Percentiles rank a stretch among this genome's conserved stretches.
Conservation (phyloP, 1,140 invertebrate genomes). For the Leptoteleia sp. region DNA sequence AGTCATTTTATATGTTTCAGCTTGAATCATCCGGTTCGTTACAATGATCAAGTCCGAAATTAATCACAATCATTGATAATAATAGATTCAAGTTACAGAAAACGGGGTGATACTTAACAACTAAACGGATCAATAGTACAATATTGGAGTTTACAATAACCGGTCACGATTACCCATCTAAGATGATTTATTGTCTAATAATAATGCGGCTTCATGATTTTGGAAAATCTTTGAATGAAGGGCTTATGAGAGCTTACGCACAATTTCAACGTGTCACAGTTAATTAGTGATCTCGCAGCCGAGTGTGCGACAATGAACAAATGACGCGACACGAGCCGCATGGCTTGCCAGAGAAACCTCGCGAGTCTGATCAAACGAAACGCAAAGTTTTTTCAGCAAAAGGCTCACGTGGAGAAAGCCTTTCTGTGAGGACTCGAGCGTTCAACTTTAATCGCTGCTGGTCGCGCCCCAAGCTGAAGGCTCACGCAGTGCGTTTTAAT, state of each 20-base stretch:
- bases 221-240: slow-evolving; percentile 1
- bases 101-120: slow-evolving; percentile 15
- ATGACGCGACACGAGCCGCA: slow-evolving; percentile 82
- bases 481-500: slow-evolving; percentile 77
- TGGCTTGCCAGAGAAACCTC: slow-evolving; percentile 81
- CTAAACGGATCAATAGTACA: slow-evolving; percentile 15
- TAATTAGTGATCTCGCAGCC: slow-evolving; percentile 77
- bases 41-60: too few relatives aligned
- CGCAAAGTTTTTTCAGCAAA: slow-evolving; percentile 79
- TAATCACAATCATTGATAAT: too few relatives aligned
- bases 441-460: slow-evolving; percentile 75
- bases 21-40: too few relatives aligned
- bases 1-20: too few relatives aligned
- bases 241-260: too few relatives aligned
- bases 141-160: slow-evolving; percentile 12
- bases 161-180: not conserved
- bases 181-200: not conserved
- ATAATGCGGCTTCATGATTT: slow-evolving; percentile 7
- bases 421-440: slow-evolving; percentile 82
- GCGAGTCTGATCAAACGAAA: slow-evolving; percentile 68
- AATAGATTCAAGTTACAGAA: not conserved
- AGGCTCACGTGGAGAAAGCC: slow-evolving; percentile 78
- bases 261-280: too few relatives aligned
- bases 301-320: slow-evolving; percentile 81
- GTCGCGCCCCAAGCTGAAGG: slow-evolving; percentile 75